Conservation (phyloP, 2,113 vertebrate species). For the Pelecanoides urinatrix region DNA sequence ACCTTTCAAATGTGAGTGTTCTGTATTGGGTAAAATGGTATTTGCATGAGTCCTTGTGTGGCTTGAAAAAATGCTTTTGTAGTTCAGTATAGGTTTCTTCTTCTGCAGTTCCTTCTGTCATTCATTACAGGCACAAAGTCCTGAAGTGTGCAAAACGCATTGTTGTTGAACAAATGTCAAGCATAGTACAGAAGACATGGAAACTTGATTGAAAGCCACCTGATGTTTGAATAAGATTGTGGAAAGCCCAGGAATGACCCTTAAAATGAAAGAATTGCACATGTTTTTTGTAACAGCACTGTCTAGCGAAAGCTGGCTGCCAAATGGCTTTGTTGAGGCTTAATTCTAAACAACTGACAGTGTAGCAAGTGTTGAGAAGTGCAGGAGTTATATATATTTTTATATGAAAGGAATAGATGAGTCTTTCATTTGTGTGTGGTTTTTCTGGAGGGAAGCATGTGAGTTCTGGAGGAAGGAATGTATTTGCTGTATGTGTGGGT, state of each 20-base stretch:
- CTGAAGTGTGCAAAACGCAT: neutral
- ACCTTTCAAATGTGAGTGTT: neutral
- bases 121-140: neutral
- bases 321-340: neutral
- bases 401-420: neutral
- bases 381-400: neutral
- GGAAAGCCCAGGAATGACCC: neutral
- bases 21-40: neutral
- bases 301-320: neutral
- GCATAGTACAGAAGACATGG: neutral
- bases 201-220: neutral
- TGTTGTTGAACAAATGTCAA: neutral
- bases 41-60: neutral
- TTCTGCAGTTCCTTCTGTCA: neutral
- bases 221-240: neutral
- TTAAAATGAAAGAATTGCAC: neutral
- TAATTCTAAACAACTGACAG: neutral
- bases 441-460: neutral
- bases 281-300: neutral
- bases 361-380: neutral
- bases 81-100: neutral
- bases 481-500: neutral
- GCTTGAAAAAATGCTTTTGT: neutral
- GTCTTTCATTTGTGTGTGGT: neutral
- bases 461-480: neutral